Base-by-base conservation (phyloP, 1,140 invertebrate genomes). In the Anthonomus grandis region DNA sequence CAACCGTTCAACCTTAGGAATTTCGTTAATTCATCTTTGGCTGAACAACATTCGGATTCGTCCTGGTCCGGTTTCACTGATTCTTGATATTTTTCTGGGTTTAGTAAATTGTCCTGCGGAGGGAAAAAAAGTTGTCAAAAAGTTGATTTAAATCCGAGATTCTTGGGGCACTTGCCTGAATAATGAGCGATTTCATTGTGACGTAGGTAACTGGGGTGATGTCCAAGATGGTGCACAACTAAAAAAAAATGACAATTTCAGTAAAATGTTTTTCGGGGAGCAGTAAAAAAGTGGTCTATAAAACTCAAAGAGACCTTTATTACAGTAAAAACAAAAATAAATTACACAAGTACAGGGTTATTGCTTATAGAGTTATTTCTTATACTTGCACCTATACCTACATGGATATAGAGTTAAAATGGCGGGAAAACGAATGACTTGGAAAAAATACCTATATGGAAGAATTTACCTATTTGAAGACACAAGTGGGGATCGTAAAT, bases 141-240 rank as follows among this genome's bases (percentile, higher is more conserved):
- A 59, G 10, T 9, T 13, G 17, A n/a, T 41, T 13, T 10, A 3
- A 13, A 41, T 17, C 9, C 12, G 17, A 41, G 12, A 41, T 10
- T 41, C n/a, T 49, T 38, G 10, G 5, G 51, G 36, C 56, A 64
- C 60, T 69, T 66, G 75, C 76, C 62, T 72, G 64, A 46, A 78
- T 64, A 45, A 81, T 70, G 23, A 79, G 65, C 0, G 79, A 77
- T 67, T 83, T 83, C 52, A 82, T 63, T 5, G 78, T 79, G 24
- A 79, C 73, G 68, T 81, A 83, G 58, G 79, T 76, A 31, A 78
- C 73, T 27, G 81, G 81, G 21, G 74, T 74, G 13, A 83, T 65
- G 60, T 80, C 78, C 49, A 80, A 69, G 55, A 71, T 73, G 15
- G 72, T 70, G 65, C 81, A 83, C 48, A 83, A 63, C 76, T 78